Base-by-base conservation (phyloP, 2,888 invertebrate genomes). In the Scaptomyza polygonia region DNA sequence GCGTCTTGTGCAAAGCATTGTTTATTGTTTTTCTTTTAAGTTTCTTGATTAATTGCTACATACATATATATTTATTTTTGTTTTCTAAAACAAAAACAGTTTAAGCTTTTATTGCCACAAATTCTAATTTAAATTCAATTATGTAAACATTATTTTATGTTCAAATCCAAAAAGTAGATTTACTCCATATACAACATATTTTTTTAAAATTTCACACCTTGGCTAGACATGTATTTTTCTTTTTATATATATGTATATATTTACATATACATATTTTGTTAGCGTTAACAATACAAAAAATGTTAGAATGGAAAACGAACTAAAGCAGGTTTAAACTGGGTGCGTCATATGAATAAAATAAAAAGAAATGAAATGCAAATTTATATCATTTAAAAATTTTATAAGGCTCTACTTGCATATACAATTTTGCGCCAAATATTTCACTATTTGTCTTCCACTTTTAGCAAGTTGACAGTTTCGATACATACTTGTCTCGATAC, bases 1-100 rank as follows among this genome's bases (percentile, higher is more conserved):
- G 87, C 90, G 90, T 86, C 77, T 85, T 86, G 90, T 91, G 90
- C 90, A 89, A 83, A 88, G 65, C 71, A 79, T 82, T 79, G 79
- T 77, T 79, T 72, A 74, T 73, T 86, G 76, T 87, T 77, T 36
- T 85, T 44, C 85, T 77, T 85, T 47, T 66, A 59, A 79, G 32
- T 68, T 79, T 83, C 67, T 70, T 79, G 61, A 72, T 77, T 62
- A 75, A 42, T 67, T 65, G 32, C 18, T 32, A 11, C 48, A 48
- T 48, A 47, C 29, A 47, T 25, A 25, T 32, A 76, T 74, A 72
- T 79, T 83, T 73, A 63, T 66, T 83, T 66, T 51, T 72, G 76
- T 72, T 67, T 14, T 27, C 40, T 27, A 21, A 18, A 49, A 56
- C 34, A 36, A 30, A 49, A 69, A 44, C 51, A 70, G 54, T 70